These are phyloP conservation scores for Cyphomyrus plagiostoma DNA, from an alignment of 2,113 vertebrate genomes.

Conservation along the genomic window DNA sequence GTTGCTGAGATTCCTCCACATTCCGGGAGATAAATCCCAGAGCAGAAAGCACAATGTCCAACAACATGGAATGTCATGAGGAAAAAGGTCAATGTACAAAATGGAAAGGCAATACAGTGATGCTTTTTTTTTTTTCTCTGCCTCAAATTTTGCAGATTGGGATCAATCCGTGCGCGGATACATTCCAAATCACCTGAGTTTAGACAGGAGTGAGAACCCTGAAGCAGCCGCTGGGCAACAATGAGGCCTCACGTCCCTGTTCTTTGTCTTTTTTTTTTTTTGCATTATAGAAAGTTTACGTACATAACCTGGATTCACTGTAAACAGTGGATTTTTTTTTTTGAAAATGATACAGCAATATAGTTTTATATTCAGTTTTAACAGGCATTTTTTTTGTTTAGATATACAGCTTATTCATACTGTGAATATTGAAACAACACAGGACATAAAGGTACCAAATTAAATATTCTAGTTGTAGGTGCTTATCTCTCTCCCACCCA, in stretches of 20 bases:
- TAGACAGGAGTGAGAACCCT: conserved; percentile 79
- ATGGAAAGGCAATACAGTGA: conserved; percentile 76
- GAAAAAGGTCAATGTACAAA: conserved; percentile 62
- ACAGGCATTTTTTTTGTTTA: conserved; percentile 57
- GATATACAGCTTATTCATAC: conserved; percentile 74
- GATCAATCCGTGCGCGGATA: conserved; percentile 70
- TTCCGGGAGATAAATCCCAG: conserved; percentile 26
- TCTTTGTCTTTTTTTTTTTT: conserved; percentile 48
- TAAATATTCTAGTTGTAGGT: conserved; percentile 64
- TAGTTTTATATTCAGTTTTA: conserved; percentile 64
- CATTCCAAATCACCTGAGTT: conserved; percentile 94
- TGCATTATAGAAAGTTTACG: conserved; percentile 72
- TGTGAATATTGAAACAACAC: conserved; percentile 70
- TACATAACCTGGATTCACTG: conserved; percentile 70
- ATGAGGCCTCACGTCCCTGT: conserved; percentile 55
- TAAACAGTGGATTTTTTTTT: conserved; percentile 63
- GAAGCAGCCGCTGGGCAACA: conserved; percentile 72
- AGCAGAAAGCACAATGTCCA: conserved; percentile 62
- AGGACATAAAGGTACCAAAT: conserved; percentile 69
- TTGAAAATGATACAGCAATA: conserved; percentile 62
- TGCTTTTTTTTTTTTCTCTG: conserved; percentile 47
- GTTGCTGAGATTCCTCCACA: conserved; percentile 29
- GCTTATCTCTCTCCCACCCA: conserved; percentile 48
- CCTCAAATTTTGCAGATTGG: conserved; percentile 54
- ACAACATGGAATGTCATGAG: conserved; percentile 71